A percentile compares a stretch with the other conserved stretches of the same genome.
Conservation (phyloP, 2,797 vertebrate species). For the Aphelocoma californica region DNA sequence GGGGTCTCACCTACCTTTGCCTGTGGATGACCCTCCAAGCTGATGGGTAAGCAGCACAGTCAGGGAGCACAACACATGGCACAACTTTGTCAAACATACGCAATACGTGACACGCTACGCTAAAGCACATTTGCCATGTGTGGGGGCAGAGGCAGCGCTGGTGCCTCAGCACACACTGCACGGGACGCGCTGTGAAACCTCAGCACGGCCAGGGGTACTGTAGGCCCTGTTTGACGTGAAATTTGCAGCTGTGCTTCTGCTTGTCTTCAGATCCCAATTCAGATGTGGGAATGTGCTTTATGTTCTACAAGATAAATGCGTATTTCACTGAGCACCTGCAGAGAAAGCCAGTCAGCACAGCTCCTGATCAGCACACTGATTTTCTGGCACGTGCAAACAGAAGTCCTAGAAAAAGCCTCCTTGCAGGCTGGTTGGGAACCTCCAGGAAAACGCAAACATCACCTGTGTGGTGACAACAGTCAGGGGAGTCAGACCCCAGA, state of each 20-base stretch:
- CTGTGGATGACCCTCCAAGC: background rate
- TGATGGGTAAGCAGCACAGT: background rate
- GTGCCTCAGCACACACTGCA: background rate
- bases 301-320: background rate
- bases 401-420: background rate
- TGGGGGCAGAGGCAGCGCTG: background rate
- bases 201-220: background rate
- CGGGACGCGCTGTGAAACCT: background rate
- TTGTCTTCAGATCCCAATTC: background rate
- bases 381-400: background rate
- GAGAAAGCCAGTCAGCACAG: background rate
- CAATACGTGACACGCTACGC: accelerated
- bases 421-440: background rate
- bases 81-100: background rate
- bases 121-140: accelerated
- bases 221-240: background rate
- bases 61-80: background rate
- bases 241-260: background rate
- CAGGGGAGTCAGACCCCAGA: background rate
- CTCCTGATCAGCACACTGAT: background rate
- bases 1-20: background rate
- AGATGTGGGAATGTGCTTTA: background rate
- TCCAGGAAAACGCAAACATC: background rate
- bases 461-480: background rate
- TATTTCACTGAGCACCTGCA: background rate